Evolutionary conservation across 2,113 vertebrate species (phyloP), one percentile per base, ranked within the genome.

Genomic region (Zonotrichia leucophrys): DNA sequence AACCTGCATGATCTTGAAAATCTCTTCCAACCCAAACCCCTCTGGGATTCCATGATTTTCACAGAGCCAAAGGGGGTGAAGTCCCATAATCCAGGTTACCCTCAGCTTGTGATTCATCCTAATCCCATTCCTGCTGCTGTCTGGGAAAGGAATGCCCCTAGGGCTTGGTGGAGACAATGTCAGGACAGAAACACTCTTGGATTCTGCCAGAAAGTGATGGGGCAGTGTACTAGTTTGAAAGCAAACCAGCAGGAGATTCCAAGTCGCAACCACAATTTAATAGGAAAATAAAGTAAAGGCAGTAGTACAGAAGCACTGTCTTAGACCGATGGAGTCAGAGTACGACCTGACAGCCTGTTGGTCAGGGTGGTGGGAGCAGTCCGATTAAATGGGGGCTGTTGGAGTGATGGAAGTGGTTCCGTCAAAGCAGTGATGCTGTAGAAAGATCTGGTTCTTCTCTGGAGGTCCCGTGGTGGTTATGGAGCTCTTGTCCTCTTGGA

Each of bases 291-390:
- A 73, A 73, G 8, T 9, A 9, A 83, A 73, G 12, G 42, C 42
- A 42, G 3, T 15, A 15, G 35, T 20, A 35, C 30, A 49, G 70
- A 30, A 49, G 20, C 30, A 10, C 10, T 24, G 44, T 15, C 7
- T 69, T 27, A 28, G 15, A 18, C 23, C 47, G 82, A 20, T 5
- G 24, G 13, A 44, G 17, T 25, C 12, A 39, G 42, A 12, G 1
- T 9, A 39, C 4, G 0, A 7, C 41, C 59, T 56, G 50, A 18
- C 41, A 12, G 7, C 15, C 49, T 15, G n/a, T 19, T 0, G 4
- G n/a, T 6, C 68, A 31, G 58, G 21, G 8, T 10, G 47, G 13
- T 7, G 47, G 33, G 2, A 5, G 39, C 39, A 55, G 23, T 28
- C 28, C 0, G 0, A 3, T 39, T 19, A 23, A n/a, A 74, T 10